phyloP scores from a whole-genome alignment of 2,113 vertebrate genomes.

The Phainopepla nitens region DNA sequence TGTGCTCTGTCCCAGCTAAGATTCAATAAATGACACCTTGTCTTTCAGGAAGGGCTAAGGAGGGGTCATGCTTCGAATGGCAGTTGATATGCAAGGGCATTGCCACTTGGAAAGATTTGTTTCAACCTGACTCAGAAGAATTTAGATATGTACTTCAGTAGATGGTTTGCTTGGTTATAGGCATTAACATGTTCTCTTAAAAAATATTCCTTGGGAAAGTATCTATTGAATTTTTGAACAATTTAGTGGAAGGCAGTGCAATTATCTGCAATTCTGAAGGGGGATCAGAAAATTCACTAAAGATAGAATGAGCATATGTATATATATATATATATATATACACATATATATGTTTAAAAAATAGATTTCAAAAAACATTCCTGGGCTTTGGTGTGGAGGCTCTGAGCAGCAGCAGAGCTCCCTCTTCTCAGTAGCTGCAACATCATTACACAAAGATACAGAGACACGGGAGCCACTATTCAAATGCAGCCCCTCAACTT shows the following conservation, averaged over 20 bases:
- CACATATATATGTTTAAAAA: neutral
- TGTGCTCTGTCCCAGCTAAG: neutral
- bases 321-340: neutral
- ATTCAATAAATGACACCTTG: neutral
- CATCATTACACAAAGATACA: slow-evolving; percentile 6
- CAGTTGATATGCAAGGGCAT: neutral
- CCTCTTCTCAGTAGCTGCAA: neutral
- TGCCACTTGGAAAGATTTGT: neutral
- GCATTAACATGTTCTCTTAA: neutral
- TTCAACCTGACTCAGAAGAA: neutral
- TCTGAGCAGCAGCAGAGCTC: neutral
- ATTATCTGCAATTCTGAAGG: neutral
- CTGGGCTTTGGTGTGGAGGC: neutral
- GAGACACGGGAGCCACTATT: neutral
- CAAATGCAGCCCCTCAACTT: slow-evolving; percentile 42
- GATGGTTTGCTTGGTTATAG: neutral
- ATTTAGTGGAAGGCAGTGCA: neutral
- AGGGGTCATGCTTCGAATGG: neutral
- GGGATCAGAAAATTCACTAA: neutral
- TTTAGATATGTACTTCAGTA: neutral
- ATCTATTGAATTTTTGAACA: neutral
- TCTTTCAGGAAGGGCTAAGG: neutral
- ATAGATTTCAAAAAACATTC: neutral
- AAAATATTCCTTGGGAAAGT: neutral
- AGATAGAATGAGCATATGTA: neutral